Base-by-base conservation (phyloP, 2,797 vertebrate species). In the Neosilurus hyrtlii region DNA sequence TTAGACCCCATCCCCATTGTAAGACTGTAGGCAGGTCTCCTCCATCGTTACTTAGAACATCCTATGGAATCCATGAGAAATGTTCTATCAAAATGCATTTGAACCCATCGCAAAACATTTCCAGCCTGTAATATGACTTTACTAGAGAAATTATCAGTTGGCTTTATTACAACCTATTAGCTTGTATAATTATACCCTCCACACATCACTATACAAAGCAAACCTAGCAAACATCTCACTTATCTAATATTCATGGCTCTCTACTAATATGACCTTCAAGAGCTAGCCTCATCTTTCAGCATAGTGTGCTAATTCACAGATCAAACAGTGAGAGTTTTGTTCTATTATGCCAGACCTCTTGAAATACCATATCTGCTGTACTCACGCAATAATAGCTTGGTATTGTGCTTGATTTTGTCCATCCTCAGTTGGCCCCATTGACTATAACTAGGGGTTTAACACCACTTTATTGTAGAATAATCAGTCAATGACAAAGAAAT, bases 271-370 rank as follows among this genome's bases (percentile, higher is more conserved):
- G 63, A 82, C 82, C 74, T 71, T 54, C 22, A 82, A 9, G 59
- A 49, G 15, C 49, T 12, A 78, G 57, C 24, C 65, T 82, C 74
- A 26, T 82, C 62, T 73, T 79, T 79, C 49, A 66, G 78, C 51
- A 65, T 78, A 81, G 71, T 83, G 76, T 80, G 71, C 72, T 78
- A 82, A 82, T 81, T 86, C 67, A 72, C 63, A 67, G 66, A 80
- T 87, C 84, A 87, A 84, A 84, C 84, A 86, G 15, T 67, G 65
- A 2, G 56, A 66, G 80, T 78, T 83, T 82, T 82, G 82, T 84
- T 82, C 70, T 54, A 49, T 79, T 77, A 84, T 8, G 20, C 77
- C 67, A 9, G 43, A 22, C 82, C 62, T 74, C 70, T 63, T 79
- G 54, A 82, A 79, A 79, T 70, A 43, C 18, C 67, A 54, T 71